Evolutionary conservation across 2,888 invertebrate genomes (phyloP), one percentile per base, ranked within the genome.

Genomic region (Antheraea yamamai): DNA sequence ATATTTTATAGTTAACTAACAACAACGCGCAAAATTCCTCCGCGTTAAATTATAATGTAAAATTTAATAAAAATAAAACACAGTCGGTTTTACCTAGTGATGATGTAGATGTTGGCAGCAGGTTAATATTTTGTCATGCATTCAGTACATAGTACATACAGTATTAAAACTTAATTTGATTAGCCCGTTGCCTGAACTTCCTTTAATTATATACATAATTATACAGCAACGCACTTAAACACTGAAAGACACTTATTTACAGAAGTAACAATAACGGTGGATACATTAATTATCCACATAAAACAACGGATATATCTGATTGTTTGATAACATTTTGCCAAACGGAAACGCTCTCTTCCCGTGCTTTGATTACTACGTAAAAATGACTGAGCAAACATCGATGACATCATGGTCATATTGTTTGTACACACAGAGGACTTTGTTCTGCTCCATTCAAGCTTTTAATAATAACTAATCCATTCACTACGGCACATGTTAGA

Each of bases 341-440:
- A 78, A 76, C 85, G 87, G 88, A 88, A 84, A 85, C 81, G 83
- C 79, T 87, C 83, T 83, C 85, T 85, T 85, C 85, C 82, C 82
- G 83, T 81, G 77, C 78, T 78, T 76, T 78, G 77, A 83, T 81
- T 84, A 83, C 81, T 83, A 82, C 81, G 77, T 76, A 77, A 74
- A 75, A 84, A 78, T 82, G 77, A 80, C 76, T 78, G 78, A 70
- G 30, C 74, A 66, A 55, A 76, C 81, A 84, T 83, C 85, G 30
- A 66, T 66, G 64, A 66, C 64, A 66, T 66, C 83, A 81, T 82
- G 78, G 80, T 84, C 83, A 83, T 83, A 85, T 81, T 87, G 85
- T 88, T 89, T 86, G 85, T 87, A 86, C 78, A 86, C 78, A 86
- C 84, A 85, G 80, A 73, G 77, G 77, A 79, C 80, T 78, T 77